Evolutionary conservation across 35 echinoderm and acorn worm genomes (phyloP).

Genomic region (Nesometra sesokonis): DNA sequence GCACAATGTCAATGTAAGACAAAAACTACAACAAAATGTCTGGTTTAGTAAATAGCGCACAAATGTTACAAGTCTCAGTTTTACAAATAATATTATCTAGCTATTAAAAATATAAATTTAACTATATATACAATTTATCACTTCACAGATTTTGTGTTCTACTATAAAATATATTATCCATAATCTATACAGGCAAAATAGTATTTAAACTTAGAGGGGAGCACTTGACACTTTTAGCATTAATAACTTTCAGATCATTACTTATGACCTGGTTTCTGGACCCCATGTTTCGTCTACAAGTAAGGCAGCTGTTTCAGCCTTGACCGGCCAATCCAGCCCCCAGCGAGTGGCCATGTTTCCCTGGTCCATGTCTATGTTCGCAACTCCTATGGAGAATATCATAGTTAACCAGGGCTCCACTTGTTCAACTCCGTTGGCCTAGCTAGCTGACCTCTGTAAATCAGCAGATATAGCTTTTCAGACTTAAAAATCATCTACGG

Average conservation of each 20-base stretch:
- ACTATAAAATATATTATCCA: neutral
- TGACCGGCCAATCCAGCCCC: neutral
- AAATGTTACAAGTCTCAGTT: too few relatives aligned
- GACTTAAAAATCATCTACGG: neutral
- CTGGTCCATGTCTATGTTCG: neutral
- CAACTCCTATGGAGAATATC: neutral
- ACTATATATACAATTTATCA: too few relatives aligned
- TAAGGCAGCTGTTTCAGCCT: neutral
- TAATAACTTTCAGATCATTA: neutral
- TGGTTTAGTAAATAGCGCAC: too few relatives aligned
- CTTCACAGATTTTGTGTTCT: neutral
- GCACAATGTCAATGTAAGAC: too few relatives aligned
- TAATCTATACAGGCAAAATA: neutral
- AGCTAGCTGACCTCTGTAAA: neutral
- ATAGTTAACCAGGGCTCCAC: neutral
- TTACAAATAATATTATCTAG: too few relatives aligned
- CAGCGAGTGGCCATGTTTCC: neutral
- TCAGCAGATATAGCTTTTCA: neutral
- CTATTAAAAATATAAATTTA: too few relatives aligned
- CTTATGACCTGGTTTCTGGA: neutral
- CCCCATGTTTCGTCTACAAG: neutral
- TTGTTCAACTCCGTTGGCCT: neutral
- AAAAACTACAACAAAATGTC: too few relatives aligned
- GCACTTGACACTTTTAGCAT: neutral
- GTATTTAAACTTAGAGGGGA: neutral